Conservation (phyloP, 1,140 invertebrate genomes). For the Drosophila hydei region DNA sequence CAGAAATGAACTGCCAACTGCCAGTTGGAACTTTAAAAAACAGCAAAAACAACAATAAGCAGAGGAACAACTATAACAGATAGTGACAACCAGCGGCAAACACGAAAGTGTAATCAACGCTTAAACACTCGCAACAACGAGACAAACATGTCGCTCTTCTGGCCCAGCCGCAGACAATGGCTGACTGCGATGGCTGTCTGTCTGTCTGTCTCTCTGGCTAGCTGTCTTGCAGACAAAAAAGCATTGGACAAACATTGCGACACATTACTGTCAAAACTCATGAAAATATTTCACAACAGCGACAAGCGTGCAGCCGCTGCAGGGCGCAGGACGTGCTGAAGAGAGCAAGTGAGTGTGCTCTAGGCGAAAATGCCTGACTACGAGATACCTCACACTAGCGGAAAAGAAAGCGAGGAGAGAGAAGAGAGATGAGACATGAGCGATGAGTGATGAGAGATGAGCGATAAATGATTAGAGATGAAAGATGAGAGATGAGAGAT, state of each 20-base stretch:
- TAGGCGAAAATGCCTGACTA: too few relatives aligned
- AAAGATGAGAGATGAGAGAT: too few relatives aligned
- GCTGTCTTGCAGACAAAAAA: conserved; percentile 48
- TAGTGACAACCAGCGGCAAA: conserved; percentile 73
- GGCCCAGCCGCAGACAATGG: conserved; percentile 41
- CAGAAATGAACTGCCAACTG: conserved; percentile 15
- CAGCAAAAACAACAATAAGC: conserved; percentile 36
- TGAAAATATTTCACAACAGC: conserved; percentile 79
- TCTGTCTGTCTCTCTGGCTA: conserved; percentile 16
- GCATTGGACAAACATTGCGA: conserved; percentile 77
- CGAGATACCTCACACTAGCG: too few relatives aligned
- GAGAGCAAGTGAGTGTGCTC: background rate
- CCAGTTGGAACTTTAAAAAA: conserved; percentile 19
- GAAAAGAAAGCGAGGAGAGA: too few relatives aligned
- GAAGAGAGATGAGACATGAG: too few relatives aligned
- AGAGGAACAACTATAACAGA: conserved; percentile 47
- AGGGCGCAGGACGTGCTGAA: conserved; percentile 6
- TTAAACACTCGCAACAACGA: conserved; percentile 77
- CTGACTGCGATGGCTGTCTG: conserved; percentile 21
- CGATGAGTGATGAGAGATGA: too few relatives aligned
- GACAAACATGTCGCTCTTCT: conserved; percentile 57
- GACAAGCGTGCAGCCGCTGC: conserved; percentile 37
- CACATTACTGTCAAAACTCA: conserved; percentile 82
- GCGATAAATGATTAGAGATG: too few relatives aligned
- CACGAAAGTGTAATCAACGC: conserved; percentile 81